phyloP scores from a whole-genome alignment of 2,888 invertebrate genomes.

The Coremacera marginata region DNA sequence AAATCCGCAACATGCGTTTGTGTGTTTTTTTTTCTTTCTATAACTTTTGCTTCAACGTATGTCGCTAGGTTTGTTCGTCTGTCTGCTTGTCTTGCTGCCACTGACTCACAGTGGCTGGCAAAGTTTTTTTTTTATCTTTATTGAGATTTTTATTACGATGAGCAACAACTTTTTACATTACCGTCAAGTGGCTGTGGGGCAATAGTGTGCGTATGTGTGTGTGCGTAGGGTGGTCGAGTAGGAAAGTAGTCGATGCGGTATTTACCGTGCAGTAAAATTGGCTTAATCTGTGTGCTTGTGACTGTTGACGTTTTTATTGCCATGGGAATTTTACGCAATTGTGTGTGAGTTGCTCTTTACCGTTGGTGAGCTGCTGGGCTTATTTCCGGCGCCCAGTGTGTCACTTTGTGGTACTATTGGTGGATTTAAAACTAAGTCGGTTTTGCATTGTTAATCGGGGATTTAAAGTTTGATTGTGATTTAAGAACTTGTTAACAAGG shows the following conservation, averaged over 20 bases:
- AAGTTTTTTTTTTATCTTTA: constrained; percentile 28
- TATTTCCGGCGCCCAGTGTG: neutral
- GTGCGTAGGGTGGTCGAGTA: neutral
- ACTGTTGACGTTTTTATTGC: constrained; percentile 34
- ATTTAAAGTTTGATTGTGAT: constrained; percentile 28
- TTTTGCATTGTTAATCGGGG: constrained; percentile 25
- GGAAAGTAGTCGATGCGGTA: neutral
- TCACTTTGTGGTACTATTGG: constrained; percentile 1
- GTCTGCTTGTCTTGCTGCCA: neutral
- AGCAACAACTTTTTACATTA: constrained; percentile 32
- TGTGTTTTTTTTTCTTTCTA: neutral
- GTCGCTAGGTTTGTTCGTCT: neutral
- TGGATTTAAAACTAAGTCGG: neutral
- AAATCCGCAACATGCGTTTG: constrained; percentile 1
- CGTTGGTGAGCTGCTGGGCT: neutral
- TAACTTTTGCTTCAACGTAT: constrained; percentile 7
- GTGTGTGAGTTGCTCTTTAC: neutral
- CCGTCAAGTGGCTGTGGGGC: neutral
- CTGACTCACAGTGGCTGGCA: neutral
- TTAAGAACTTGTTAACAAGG: constrained; percentile 7
- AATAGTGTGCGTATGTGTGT: neutral
- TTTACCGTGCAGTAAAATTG: constrained; percentile 17
- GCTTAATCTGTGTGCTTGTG: constrained; percentile 7
- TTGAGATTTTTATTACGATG: constrained; percentile 35
- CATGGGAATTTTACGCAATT: constrained; percentile 20